Percentiles rank a stretch among this genome's conserved stretches.
These are phyloP conservation scores for Coleophora flavipennella DNA, from an alignment of 2,888 invertebrate genomes.

Conservation along the genomic window DNA sequence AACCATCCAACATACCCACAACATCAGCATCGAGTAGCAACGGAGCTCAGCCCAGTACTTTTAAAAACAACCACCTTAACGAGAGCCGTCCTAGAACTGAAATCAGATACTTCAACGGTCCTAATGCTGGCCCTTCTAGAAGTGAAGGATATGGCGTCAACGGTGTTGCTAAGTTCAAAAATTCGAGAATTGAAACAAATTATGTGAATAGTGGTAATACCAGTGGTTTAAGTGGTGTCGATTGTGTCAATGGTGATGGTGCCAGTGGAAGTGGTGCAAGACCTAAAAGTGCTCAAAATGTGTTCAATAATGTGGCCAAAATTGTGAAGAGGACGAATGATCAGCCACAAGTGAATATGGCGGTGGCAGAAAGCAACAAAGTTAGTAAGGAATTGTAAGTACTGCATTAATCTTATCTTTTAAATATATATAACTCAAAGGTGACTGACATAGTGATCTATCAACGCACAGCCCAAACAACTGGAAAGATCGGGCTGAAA, in stretches of 20 bases:
- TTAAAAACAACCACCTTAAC: constrained; percentile 12
- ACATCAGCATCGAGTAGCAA: constrained; percentile 2
- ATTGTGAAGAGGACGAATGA: constrained; percentile 49
- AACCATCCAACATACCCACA: constrained; percentile 6
- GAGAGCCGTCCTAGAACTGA: constrained; percentile 4
- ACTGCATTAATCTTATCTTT: not conserved
- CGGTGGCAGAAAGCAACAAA: constrained; percentile 32
- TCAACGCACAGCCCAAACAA: too few relatives aligned
- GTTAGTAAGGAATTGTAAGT: constrained; percentile 42
- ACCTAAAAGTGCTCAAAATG: not conserved
- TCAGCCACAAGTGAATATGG: constrained; percentile 53
- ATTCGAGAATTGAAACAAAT: too few relatives aligned
- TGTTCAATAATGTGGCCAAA: not conserved
- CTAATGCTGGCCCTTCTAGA: constrained; percentile 1
- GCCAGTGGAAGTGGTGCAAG: constrained; percentile 1
- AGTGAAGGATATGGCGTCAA: too few relatives aligned
- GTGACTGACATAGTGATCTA: too few relatives aligned
- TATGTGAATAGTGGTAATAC: too few relatives aligned
- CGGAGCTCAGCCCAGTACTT: not conserved
- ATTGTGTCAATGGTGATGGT: not conserved
- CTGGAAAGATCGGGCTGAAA: too few relatives aligned
- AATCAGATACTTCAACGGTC: constrained; percentile 3
- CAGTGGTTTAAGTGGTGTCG: not conserved
- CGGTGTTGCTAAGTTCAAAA: too few relatives aligned
- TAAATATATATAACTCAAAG: not conserved